Percentiles rank a stretch among this genome's conserved stretches.
Evolutionary conservation across 2,888 invertebrate genomes (phyloP).

Genomic region (Protodeltote pygarga): DNA sequence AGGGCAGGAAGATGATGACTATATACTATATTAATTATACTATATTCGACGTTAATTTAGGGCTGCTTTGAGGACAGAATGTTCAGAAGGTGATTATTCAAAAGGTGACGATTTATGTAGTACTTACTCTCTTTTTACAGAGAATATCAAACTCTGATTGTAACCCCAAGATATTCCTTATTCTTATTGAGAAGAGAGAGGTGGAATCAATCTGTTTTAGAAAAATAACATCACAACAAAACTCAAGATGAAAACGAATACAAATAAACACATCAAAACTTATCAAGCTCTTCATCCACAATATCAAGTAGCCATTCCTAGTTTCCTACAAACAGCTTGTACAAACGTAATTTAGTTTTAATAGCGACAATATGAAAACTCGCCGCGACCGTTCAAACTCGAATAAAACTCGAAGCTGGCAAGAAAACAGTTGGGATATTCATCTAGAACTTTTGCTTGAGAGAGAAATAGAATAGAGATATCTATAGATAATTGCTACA

Average conservation of each 20-base stretch:
- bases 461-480: conserved; percentile 3
- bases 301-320: conserved; percentile 3
- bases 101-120: no score
- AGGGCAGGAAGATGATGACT: no score
- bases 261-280: conserved; percentile 13
- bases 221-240: neutral
- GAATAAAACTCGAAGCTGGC: conserved; percentile 18
- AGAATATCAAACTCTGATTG: no score
- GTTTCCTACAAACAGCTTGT: neutral
- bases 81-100: no score
- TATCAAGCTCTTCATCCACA: neutral
- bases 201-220: no score
- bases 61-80: no score
- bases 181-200: no score
- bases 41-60: no score
- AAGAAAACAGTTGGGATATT: neutral
- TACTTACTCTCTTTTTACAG: no score
- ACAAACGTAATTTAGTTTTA: conserved; percentile 26
- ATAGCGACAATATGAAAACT: conserved; percentile 35
- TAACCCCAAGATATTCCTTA: no score
- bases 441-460: neutral
- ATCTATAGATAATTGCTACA: no score
- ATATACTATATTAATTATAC: no score
- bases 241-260: neutral
- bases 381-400: conserved; percentile 22